phyloP scores from a whole-genome alignment of 2,888 invertebrate genomes.

The Hemithea aestivaria region DNA sequence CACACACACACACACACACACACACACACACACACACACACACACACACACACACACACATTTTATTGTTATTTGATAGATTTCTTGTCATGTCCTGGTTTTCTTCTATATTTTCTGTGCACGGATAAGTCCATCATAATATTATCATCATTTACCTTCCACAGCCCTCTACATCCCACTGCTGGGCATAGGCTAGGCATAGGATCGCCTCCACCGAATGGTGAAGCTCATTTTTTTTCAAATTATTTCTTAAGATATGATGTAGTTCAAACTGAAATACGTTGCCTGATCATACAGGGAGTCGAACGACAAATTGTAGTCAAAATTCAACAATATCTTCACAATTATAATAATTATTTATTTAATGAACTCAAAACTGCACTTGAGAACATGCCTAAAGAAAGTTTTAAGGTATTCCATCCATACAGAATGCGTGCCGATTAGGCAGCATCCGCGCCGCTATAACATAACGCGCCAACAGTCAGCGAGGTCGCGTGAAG shows the following conservation, averaged over 20 bases:
- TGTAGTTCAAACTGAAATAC: constrained; percentile 19
- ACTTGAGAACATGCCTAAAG: constrained; percentile 29
- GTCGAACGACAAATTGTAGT: constrained; percentile 28
- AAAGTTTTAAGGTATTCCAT: constrained; percentile 35
- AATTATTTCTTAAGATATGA: constrained; percentile 37
- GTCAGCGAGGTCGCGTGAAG: too few species aligned
- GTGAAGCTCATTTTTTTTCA: constrained; percentile 33
- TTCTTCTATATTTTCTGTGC: constrained; percentile 13
- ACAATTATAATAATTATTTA: constrained; percentile 29
- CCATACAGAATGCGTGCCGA: constrained; percentile 31
- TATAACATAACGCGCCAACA: too few species aligned
- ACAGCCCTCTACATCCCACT: too few species aligned
- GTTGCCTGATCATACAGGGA: constrained; percentile 29
- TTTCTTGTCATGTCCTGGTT: constrained; percentile 1
- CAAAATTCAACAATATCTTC: constrained; percentile 33
- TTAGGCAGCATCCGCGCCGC: too few species aligned
- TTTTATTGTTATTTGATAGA: too few species aligned
- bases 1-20: too few species aligned
- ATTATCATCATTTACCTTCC: too few species aligned
- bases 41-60: too few species aligned
- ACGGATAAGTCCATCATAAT: constrained; percentile 21
- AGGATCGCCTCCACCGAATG: constrained; percentile 12
- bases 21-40: too few species aligned
- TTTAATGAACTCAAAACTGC: constrained; percentile 37
- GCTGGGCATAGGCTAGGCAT: too few species aligned